phyloP scores from a whole-genome alignment of 2,888 invertebrate genomes.

The Agonopterix arenella region DNA sequence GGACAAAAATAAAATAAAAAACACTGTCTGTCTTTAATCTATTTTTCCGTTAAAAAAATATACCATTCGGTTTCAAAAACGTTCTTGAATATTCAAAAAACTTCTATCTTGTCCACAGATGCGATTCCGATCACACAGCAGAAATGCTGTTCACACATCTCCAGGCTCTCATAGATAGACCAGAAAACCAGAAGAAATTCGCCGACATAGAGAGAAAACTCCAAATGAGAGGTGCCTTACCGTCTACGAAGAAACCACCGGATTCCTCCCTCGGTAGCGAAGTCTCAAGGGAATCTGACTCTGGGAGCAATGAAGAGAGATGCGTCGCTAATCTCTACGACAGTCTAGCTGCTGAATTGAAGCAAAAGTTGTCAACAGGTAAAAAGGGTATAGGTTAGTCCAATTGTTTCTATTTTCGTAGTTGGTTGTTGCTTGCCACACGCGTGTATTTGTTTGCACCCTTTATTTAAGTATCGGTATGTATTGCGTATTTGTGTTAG shows the following conservation, averaged over 20 bases:
- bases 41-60: too few relatives aligned
- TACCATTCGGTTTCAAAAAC: too few relatives aligned
- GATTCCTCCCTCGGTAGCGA: conserved; percentile 87
- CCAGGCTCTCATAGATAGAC: conserved; percentile 86
- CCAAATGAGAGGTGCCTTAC: conserved; percentile 75
- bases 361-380: conserved; percentile 79
- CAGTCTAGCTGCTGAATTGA: conserved; percentile 93
- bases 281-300: conserved; percentile 83
- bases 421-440: conserved; percentile 21
- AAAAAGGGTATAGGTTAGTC: conserved; percentile 71
- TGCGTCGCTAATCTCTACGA: conserved; percentile 89
- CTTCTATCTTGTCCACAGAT: conserved; percentile 53
- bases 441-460: conserved; percentile 19
- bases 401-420: conserved; percentile 32
- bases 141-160: conserved; percentile 90
- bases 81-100: neutral
- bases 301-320: conserved; percentile 83
- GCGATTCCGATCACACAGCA: conserved; percentile 96
- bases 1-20: too few relatives aligned
- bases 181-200: conserved; percentile 92
- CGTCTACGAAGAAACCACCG: conserved; percentile 78
- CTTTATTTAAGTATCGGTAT: conserved; percentile 21
- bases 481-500: conserved; percentile 8
- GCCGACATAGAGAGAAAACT: conserved; percentile 83
- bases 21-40: too few relatives aligned